Conservation (phyloP, 2,797 vertebrate genomes). For the Neomorphus geoffroyi region DNA sequence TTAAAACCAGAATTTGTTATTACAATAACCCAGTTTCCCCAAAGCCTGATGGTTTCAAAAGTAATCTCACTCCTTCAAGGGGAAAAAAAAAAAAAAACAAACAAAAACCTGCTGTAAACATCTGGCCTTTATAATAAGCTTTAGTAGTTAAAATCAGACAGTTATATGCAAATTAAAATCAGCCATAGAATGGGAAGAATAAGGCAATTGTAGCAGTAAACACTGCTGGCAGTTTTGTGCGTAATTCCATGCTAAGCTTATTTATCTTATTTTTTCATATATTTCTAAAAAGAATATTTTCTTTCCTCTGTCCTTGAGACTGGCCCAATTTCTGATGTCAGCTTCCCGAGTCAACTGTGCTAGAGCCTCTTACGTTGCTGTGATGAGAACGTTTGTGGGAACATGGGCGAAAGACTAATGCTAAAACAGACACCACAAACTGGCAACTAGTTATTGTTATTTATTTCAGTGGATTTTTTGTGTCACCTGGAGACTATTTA, state of each 20-base stretch:
- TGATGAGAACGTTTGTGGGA: not conserved
- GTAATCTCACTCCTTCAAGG: not conserved
- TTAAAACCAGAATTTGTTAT: not conserved
- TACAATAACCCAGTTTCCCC: not conserved
- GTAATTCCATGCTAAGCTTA: not conserved
- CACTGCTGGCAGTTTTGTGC: not conserved
- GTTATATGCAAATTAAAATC: conserved; percentile 7
- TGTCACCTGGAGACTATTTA: conserved; percentile 77
- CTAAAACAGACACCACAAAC: conserved; percentile 34
- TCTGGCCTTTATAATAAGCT: conserved; percentile 33
- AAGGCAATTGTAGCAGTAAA: not conserved
- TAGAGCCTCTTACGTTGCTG: not conserved
- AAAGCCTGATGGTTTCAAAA: not conserved
- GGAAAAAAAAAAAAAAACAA: not conserved
- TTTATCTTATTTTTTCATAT: not conserved
- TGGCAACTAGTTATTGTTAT: conserved; percentile 69
- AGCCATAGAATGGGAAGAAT: not conserved
- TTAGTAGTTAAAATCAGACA: conserved; percentile 30
- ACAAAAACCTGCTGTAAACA: not conserved
- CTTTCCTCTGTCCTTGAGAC: not conserved
- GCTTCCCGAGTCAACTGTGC: not conserved
- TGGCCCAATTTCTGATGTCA: not conserved
- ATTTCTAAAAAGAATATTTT: not conserved
- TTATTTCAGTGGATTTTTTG: conserved; percentile 66
- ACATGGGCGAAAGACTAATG: not conserved